Conservation (phyloP, 2,888 invertebrate genomes). For the Hydriomena furcata region DNA sequence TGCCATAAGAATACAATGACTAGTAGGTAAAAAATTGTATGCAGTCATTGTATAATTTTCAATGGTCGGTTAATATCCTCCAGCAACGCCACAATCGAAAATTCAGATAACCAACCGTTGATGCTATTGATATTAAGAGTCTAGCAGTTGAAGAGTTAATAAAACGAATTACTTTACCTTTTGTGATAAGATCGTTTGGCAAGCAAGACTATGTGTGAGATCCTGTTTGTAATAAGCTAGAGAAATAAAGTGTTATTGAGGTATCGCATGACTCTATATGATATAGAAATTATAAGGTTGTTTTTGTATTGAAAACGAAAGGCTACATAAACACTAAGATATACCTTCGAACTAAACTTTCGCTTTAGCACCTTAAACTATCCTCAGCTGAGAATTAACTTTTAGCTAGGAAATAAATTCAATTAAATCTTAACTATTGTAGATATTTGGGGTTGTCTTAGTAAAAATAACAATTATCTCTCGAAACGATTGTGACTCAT, state of each 20-base stretch:
- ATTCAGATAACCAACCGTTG: background rate
- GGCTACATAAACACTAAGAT: conserved; percentile 27
- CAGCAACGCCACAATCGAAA: no score
- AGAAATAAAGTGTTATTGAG: conserved; percentile 42
- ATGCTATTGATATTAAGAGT: no score
- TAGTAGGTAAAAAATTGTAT: no score
- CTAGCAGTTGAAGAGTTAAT: no score
- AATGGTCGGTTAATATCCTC: background rate
- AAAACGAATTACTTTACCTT: background rate
- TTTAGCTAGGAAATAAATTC: conserved; percentile 63
- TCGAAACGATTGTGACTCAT: conserved; percentile 40
- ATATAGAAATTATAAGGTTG: conserved; percentile 45
- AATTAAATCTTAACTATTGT: conserved; percentile 32
- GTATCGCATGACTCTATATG: conserved; percentile 50
- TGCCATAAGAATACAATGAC: no score
- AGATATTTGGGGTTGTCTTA: conserved; percentile 32
- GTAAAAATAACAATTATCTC: conserved; percentile 27
- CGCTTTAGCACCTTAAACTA: conserved; percentile 71
- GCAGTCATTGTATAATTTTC: no score
- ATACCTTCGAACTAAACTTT: conserved; percentile 56
- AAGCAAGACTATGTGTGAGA: conserved; percentile 14
- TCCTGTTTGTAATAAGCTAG: conserved; percentile 25
- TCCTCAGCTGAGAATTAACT: conserved; percentile 57
- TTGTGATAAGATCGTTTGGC: conserved; percentile 12
- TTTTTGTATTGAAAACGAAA: conserved; percentile 51